These are phyloP conservation scores for Hippoglossus hippoglossus DNA, from an alignment of 2,797 vertebrate genomes.

Conservation along the genomic window DNA sequence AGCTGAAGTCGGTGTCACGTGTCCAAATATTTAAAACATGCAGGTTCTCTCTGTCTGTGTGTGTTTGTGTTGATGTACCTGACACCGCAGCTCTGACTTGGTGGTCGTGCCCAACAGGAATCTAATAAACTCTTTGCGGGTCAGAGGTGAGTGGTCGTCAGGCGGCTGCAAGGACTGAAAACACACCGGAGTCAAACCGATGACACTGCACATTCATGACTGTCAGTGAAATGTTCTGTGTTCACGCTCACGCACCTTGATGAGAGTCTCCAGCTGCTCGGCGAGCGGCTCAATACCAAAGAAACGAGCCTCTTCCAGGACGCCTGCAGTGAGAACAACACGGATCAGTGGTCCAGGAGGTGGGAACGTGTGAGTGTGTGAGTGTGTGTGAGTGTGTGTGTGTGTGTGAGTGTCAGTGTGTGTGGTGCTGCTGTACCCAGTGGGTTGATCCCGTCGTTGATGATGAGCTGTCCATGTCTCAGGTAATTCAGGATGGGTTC, in stretches of 20 bases:
- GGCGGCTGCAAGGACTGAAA: conserved; percentile 88
- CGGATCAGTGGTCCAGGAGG: rapidly evolving
- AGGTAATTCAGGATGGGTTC: conserved; percentile 91
- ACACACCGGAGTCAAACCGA: not conserved
- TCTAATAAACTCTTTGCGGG: conserved; percentile 90
- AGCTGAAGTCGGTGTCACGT: too few species aligned
- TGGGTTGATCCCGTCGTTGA: conserved; percentile 75
- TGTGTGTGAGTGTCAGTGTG: not conserved
- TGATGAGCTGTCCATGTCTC: conserved; percentile 75
- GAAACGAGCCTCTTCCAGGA: conserved; percentile 94
- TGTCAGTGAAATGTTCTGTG: too few species aligned
- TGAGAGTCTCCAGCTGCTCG: conserved; percentile 90
- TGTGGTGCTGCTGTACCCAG: conserved; percentile 47
- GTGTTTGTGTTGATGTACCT: conserved; percentile 79
- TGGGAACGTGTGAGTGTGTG: too few species aligned
- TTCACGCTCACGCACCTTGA: conserved; percentile 84
- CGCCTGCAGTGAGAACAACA: conserved; percentile 76
- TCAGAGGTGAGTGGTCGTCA: conserved; percentile 93
- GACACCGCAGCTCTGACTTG: conserved; percentile 95
- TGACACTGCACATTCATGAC: not conserved
- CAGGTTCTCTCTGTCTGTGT: not conserved
- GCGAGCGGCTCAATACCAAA: conserved; percentile 94
- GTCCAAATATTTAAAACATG: too few species aligned
- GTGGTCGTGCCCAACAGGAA: conserved; percentile 93
- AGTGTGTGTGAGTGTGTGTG: too few species aligned